Evolutionary conservation across 2,888 invertebrate genomes (phyloP).

Genomic region (Lucinisca nassula): DNA sequence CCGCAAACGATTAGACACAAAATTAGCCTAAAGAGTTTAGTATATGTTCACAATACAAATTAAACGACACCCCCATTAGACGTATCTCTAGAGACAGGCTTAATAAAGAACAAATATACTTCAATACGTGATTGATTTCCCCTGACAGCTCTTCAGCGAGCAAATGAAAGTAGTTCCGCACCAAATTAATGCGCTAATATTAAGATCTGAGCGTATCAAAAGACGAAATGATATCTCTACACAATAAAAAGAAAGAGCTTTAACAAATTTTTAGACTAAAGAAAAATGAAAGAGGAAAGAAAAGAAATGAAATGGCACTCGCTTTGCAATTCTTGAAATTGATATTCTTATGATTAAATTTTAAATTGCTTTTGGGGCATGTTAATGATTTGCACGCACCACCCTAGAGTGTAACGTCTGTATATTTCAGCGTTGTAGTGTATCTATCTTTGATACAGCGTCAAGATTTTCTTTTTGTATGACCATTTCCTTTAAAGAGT

Average conservation of each 20-base stretch:
- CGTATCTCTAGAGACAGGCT: constrained; percentile 40
- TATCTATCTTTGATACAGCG: too few species aligned
- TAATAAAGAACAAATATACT: constrained; percentile 73
- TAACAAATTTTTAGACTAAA: constrained; percentile 9
- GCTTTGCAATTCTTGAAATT: neutral
- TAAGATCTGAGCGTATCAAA: constrained; percentile 48
- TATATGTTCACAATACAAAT: constrained; percentile 75
- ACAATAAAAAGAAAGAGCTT: constrained; percentile 6
- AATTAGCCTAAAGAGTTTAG: constrained; percentile 70
- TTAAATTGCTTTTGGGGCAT: too few species aligned
- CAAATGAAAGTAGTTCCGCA: constrained; percentile 45
- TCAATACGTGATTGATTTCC: constrained; percentile 68
- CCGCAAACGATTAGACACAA: constrained; percentile 55
- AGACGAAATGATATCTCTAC: constrained; percentile 12
- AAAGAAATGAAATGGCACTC: neutral
- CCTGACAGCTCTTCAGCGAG: constrained; percentile 38
- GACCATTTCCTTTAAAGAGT: too few species aligned
- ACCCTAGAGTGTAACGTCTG: too few species aligned
- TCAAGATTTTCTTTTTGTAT: too few species aligned
- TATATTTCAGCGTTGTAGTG: too few species aligned
- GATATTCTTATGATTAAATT: neutral
- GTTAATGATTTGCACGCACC: too few species aligned
- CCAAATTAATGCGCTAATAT: constrained; percentile 66
- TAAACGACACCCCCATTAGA: constrained; percentile 68
- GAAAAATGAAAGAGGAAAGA: neutral